Conservation (phyloP, 2,797 vertebrate species). For the Chrosomus eos region DNA sequence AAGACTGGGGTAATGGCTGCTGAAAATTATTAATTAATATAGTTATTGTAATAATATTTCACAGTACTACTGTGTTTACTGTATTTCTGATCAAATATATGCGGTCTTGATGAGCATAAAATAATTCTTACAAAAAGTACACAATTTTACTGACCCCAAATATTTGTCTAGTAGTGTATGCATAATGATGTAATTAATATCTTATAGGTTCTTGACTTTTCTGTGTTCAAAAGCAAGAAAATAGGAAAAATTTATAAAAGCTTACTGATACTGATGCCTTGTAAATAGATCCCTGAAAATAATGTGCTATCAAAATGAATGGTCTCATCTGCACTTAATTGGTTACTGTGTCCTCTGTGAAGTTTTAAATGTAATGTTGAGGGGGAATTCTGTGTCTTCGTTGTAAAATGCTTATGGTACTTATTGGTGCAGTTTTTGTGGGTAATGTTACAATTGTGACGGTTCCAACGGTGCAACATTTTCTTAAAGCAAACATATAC, state of each 20-base stretch:
- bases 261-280: not conserved
- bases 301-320: slow-evolving; percentile 2
- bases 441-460: not conserved
- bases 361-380: slow-evolving; percentile 55
- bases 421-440: not conserved
- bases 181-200: not conserved
- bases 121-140: not conserved
- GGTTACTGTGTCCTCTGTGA: slow-evolving; percentile 54
- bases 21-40: not conserved
- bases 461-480: not conserved
- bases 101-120: not conserved
- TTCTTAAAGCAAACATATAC: slow-evolving; percentile 44
- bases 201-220: not conserved
- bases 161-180: not conserved
- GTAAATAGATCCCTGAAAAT: slow-evolving; percentile 35
- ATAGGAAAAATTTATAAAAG: not conserved
- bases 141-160: not conserved
- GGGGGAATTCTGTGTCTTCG: slow-evolving; percentile 72
- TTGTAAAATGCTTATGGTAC: not conserved
- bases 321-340: slow-evolving; percentile 33
- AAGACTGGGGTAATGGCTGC: not conserved
- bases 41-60: not conserved
- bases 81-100: not conserved
- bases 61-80: not conserved
- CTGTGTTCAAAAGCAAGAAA: not conserved